phyloP scores from a whole-genome alignment of 2,113 vertebrate genomes.

The Dipodomys spectabilis region DNA sequence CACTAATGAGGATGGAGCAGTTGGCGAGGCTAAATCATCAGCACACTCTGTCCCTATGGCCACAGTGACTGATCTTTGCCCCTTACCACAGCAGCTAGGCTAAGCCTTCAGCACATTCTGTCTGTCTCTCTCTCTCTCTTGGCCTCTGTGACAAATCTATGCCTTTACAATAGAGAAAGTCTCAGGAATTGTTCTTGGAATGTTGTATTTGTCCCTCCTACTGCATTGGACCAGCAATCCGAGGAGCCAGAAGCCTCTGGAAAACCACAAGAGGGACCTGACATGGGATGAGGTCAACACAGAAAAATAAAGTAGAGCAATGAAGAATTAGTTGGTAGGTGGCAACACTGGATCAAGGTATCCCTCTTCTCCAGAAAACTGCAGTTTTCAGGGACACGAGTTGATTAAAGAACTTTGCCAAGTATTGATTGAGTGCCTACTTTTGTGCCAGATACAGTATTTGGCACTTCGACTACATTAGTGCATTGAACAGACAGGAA shows the following conservation, averaged over 20 bases:
- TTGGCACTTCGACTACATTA: background rate
- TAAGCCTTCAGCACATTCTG: background rate
- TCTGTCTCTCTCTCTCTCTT: background rate
- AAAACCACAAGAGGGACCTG: background rate
- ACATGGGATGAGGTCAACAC: background rate
- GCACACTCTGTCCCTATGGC: background rate
- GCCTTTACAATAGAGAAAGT: background rate
- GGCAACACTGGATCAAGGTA: background rate
- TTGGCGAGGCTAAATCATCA: background rate
- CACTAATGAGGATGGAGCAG: background rate
- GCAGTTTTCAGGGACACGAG: background rate
- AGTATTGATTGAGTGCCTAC: background rate
- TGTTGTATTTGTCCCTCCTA: background rate
- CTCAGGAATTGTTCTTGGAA: background rate
- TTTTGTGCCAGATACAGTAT: background rate
- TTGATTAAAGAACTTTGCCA: slow-evolving; percentile 19
- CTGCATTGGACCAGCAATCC: background rate
- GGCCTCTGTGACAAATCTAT: background rate
- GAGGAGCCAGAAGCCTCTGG: background rate
- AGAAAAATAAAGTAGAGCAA: background rate
- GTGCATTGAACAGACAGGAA: background rate
- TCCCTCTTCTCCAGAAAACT: background rate
- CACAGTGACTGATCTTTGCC: background rate
- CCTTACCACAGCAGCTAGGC: background rate
- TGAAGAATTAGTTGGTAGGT: background rate